Evolutionary conservation across 2,113 vertebrate genomes (phyloP), one percentile per base, ranked within the genome.

Genomic region (Psephotus haematonotus): DNA sequence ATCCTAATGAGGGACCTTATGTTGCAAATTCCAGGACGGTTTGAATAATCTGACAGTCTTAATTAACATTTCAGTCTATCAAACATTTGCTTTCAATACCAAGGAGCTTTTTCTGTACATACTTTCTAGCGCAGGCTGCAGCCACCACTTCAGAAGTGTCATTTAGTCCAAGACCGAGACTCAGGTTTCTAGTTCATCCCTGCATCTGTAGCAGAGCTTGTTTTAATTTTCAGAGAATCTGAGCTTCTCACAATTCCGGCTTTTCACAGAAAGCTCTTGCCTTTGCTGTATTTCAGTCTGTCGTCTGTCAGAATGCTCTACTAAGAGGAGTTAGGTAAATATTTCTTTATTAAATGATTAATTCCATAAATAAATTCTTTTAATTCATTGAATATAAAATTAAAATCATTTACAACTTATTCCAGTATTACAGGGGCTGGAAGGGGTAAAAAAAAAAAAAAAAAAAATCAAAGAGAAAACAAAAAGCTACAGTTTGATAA

Each of bases 361-460:
- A 97, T 99, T 99, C 98, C 98, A 99, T 99, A 99, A 99, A 99
- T 99, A 99, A 99, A 98, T 98, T 98, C 97, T 98, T 96, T 98
- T 98, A 99, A 98, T 99, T 99, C 98, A 98, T 98, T 98, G 99
- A 99, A 99, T 99, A 99, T 99, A 99, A 99, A 99, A 99, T 99
- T 99, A 99, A 98, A 99, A 99, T 99, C 98, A 99, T 99, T 99
- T 99, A 99, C 99, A 99, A 98, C 99, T 99, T 99, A 99, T 99
- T 99, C 99, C 99, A 99, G 99, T 99, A 99, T 99, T 98, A 99
- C 98, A 97, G 94, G 94, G 94, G 81, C 59, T 77, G 80, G 63
- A 98, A 98, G 98, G 98, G 98, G 97, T 98, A 98, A 98, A 97
- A 99, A 20, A 35, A 49, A 52, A 55, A 97, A 98, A 98, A 98